Percentiles rank a stretch among this genome's conserved stretches.
Conservation (phyloP, 2,888 invertebrate genomes). For the Acanthoscelides obtectus region DNA sequence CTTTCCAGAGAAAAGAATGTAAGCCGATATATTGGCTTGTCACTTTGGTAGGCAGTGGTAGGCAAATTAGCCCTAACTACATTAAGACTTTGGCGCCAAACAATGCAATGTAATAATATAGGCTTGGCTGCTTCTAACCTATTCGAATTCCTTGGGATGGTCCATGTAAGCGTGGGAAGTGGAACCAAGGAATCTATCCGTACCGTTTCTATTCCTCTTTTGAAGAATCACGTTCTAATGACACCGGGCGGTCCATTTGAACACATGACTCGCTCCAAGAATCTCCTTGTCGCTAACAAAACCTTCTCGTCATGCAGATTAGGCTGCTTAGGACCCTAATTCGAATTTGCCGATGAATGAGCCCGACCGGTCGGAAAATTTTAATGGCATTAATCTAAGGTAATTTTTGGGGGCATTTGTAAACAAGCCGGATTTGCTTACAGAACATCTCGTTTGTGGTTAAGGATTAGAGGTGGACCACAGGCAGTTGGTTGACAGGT, state of each 20-base stretch:
- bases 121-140: too few species aligned
- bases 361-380: slow-evolving; percentile 39
- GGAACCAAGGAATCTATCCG: too few species aligned
- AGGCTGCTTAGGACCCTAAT: background rate
- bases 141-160: too few species aligned
- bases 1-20: too few species aligned
- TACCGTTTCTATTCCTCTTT: too few species aligned
- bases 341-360: slow-evolving; percentile 15
- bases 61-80: too few species aligned
- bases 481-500: background rate
- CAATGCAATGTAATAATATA: too few species aligned
- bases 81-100: too few species aligned
- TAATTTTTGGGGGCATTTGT: background rate
- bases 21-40: too few species aligned
- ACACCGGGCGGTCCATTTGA: background rate
- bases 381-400: slow-evolving; percentile 38
- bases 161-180: too few species aligned
- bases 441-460: too few species aligned
- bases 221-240: background rate
- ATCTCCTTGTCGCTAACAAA: background rate
- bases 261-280: background rate
- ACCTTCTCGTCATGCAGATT: background rate
- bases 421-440: background rate
- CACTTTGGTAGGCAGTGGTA: too few species aligned
- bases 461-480: background rate